These are phyloP conservation scores for Dreissena polymorpha DNA, from an alignment of 1,140 invertebrate species.

Conservation along the genomic window DNA sequence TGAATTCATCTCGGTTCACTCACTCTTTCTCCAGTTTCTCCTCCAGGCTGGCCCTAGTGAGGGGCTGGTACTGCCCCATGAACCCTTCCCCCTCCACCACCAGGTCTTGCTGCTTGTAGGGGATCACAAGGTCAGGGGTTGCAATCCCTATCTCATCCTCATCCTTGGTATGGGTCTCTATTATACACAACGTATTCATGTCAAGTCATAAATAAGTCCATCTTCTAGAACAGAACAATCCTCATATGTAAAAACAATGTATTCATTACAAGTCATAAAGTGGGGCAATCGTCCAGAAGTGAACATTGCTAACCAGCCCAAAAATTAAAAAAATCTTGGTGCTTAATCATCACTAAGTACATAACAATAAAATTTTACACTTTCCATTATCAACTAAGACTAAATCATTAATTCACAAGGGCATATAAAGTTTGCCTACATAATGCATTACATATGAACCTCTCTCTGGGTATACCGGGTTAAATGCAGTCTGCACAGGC, in stretches of 20 bases:
- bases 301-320: not conserved
- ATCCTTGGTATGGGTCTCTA: slow-evolving; percentile 69
- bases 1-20: slow-evolving; percentile 26
- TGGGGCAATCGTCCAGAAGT: not conserved
- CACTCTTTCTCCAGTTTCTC: slow-evolving; percentile 75
- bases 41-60: slow-evolving; percentile 70
- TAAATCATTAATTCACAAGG: too few species aligned
- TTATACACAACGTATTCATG: not conserved
- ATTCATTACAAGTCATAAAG: not conserved
- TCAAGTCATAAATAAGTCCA: not conserved
- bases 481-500: too few species aligned
- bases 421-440: too few species aligned
- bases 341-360: too few species aligned
- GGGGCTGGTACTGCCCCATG: slow-evolving; percentile 73
- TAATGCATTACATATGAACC: too few species aligned
- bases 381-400: too few species aligned
- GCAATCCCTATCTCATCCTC: slow-evolving; percentile 75
- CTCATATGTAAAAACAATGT: not conserved
- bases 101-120: slow-evolving; percentile 58
- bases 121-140: slow-evolving; percentile 72
- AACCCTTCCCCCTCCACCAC: slow-evolving; percentile 72
- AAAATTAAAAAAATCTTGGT: too few species aligned
- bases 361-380: too few species aligned
- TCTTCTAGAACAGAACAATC: not conserved
- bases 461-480: too few species aligned